phyloP scores from a whole-genome alignment of 2,888 invertebrate species.

The Drosophila incognita region DNA sequence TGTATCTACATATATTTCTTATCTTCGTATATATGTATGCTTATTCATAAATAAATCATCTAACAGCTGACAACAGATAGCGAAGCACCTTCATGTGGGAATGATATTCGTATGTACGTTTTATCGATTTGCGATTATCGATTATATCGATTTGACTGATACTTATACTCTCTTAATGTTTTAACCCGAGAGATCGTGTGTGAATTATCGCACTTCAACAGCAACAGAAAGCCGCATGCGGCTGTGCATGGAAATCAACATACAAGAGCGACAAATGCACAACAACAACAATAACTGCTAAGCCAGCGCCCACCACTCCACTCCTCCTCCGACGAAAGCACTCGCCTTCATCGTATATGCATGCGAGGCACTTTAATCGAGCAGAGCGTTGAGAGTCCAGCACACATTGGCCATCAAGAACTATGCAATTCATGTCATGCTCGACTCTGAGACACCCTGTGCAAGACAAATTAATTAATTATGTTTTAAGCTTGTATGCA shows the following conservation, averaged over 20 bases:
- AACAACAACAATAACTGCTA: slow-evolving; percentile 28
- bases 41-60: not conserved
- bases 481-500: not conserved
- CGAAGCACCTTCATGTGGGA: not conserved
- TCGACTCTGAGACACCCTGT: slow-evolving; percentile 19
- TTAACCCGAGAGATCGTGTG: not conserved
- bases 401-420: not conserved
- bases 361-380: slow-evolving; percentile 69
- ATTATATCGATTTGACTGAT: not conserved
- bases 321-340: no score
- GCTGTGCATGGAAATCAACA: slow-evolving; percentile 54
- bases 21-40: not conserved
- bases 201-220: slow-evolving; percentile 72
- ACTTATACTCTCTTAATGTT: not conserved
- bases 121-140: not conserved
- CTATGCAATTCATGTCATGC: not conserved
- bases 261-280: slow-evolving; percentile 70
- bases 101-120: not conserved
- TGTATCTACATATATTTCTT: no score
- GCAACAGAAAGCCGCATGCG: slow-evolving; percentile 29
- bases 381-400: slow-evolving; percentile 56
- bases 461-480: not conserved
- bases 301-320: not conserved
- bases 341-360: slow-evolving; percentile 6
- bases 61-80: not conserved